Base-by-base conservation (phyloP, 2,888 invertebrate species). In the Ochlodes sylvanus region DNA sequence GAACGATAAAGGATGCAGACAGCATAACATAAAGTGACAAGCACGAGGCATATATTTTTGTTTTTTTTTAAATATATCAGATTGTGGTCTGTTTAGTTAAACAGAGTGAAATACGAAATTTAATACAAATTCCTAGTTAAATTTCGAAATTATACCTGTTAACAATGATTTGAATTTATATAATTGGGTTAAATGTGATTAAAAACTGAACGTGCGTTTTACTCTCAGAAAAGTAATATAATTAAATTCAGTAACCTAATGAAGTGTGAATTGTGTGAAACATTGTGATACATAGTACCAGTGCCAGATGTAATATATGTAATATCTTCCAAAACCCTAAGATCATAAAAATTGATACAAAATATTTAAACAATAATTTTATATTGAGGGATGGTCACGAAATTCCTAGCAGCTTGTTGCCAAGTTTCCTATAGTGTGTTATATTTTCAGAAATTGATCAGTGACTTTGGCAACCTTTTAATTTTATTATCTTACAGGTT, bases 221-320 rank as follows among this genome's bases (percentile, higher is more conserved):
- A 19, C 12, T 50, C 19, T 50, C 47, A 50, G 4, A 50, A 38
- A 2, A 12, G 9, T 19, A 7, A 50, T 17, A 17, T 47, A 19
- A 54, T 66, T 50, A 64, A 64, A 65, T 65, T 58, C 57, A 61
- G 44, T 54, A 52, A 52, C 44, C 7, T 27, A 34, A 55, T 32
- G 5, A 61, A 54, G 60, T 66, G 60, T 67, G 41, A 61, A 34
- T 34, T 67, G n/a, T 15, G 42, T 54, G 55, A 34, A 61, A 44
- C 14, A 7, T 67, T 62, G 67, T 67, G 61, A 62, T 55, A 60
- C 44, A 55, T 61, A 61, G 15, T 56, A 56, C 44, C 67, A 67
- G 66, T 61, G 54, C 54, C 54, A 60, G 34, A 42, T 67, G 32
- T 54, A 47, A 19, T 19, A 47, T 19, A 19, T 19, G 19, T 19